Percentiles rank a stretch among this genome's conserved stretches.
phyloP scores from a whole-genome alignment of 2,113 vertebrate species.

The Tonatia bakeri region DNA sequence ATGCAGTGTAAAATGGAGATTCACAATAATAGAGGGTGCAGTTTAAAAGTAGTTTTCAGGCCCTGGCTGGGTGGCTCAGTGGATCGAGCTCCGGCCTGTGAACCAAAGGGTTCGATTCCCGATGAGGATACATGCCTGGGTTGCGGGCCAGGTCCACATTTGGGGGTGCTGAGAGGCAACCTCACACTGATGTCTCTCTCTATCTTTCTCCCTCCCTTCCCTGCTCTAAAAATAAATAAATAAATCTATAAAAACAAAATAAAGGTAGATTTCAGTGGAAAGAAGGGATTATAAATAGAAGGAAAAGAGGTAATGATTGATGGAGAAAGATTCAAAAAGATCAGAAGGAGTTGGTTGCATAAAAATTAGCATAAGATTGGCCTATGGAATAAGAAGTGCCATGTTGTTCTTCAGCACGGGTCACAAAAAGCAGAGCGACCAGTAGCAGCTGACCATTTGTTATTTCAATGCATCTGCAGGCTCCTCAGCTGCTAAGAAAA shows the following conservation, averaged over 20 bases:
- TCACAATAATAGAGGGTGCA: not conserved
- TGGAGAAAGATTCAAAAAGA: not conserved
- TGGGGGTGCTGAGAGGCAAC: no score
- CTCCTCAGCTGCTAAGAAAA: not conserved
- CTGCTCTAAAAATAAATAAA: no score
- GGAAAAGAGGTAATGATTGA: not conserved
- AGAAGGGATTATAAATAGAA: not conserved
- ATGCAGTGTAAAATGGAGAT: not conserved
- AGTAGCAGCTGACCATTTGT: not conserved
- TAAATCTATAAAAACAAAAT: not conserved
- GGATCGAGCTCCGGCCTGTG: no score
- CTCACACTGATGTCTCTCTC: no score
- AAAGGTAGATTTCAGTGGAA: not conserved
- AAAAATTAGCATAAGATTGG: not conserved
- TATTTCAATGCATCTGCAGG: not conserved
- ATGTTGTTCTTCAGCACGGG: not conserved
- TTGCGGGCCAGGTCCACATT: no score
- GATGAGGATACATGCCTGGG: no score
- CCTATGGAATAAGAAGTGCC: not conserved
- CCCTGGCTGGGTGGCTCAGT: no score
- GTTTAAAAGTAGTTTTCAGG: not conserved
- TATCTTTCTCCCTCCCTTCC: no score
- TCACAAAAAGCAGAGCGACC: not conserved
- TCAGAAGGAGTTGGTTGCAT: not conserved
- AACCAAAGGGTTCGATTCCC: no score